Evolutionary conservation across 2,888 invertebrate species (phyloP).

Genomic region (Trissolcus japonicus): DNA sequence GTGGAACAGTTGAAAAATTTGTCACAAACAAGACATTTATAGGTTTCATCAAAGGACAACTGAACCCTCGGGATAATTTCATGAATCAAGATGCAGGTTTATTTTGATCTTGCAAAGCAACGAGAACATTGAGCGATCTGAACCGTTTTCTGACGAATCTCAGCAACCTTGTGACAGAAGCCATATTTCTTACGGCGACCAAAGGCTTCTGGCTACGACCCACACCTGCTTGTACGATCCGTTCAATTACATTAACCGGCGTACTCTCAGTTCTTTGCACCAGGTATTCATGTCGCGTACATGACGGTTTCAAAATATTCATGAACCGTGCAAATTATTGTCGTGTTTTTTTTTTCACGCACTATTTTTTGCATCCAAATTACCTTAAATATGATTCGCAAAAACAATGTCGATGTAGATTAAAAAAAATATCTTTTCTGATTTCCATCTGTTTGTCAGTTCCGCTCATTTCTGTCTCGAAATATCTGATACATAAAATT

Average conservation of each 20-base stretch:
- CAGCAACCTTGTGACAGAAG: constrained; percentile 58
- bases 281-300: constrained; percentile 50
- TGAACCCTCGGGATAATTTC: neutral
- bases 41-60: neutral
- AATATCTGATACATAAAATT: neutral
- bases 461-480: neutral
- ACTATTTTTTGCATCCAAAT: constrained; percentile 29
- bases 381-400: constrained; percentile 10
- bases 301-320: constrained; percentile 29
- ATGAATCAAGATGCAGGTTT: neutral
- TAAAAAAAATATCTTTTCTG: neutral
- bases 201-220: constrained; percentile 51
- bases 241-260: constrained; percentile 64
- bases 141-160: constrained; percentile 48
- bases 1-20: too few relatives aligned
- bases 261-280: constrained; percentile 43
- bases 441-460: constrained; percentile 1
- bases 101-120: neutral
- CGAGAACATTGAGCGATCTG: constrained; percentile 21
- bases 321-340: constrained; percentile 34
- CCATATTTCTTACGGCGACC: constrained; percentile 58
- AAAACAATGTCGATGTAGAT: neutral
- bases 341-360: constrained; percentile 12
- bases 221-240: constrained; percentile 56
- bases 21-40: too few relatives aligned